These are phyloP conservation scores for Chironomus tepperi DNA, from an alignment of 1,140 invertebrate genomes.

Conservation along the genomic window DNA sequence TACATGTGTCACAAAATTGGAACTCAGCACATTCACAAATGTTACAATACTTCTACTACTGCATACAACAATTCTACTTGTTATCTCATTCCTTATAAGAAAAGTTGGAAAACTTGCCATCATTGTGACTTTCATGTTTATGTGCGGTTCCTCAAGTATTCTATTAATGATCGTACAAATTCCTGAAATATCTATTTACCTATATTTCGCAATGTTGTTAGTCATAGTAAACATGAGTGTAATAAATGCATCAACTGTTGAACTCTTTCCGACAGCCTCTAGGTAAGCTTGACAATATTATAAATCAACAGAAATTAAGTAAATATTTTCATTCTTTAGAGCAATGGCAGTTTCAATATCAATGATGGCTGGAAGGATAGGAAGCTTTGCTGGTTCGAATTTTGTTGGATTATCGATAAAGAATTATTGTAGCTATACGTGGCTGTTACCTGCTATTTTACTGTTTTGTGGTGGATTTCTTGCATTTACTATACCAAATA, in stretches of 20 bases:
- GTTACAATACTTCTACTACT: not conserved
- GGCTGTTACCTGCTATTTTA: not conserved
- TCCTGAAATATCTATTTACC: conserved; percentile 28
- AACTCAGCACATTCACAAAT: not conserved
- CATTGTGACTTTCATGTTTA: not conserved
- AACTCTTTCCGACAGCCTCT: conserved; percentile 34
- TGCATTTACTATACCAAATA: conserved; percentile 4
- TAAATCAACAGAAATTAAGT: no score
- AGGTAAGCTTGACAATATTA: not conserved
- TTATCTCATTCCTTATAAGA: not conserved
- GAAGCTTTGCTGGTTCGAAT: not conserved
- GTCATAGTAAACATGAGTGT: conserved; percentile 31
- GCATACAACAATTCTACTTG: not conserved
- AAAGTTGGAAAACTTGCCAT: not conserved
- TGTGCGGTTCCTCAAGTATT: conserved; percentile 26
- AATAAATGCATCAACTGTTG: conserved; percentile 32
- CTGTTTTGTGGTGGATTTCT: not conserved
- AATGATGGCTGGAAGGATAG: not conserved
- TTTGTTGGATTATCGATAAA: not conserved
- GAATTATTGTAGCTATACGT: not conserved
- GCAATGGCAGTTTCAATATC: not conserved
- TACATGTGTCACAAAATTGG: not conserved
- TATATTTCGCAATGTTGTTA: conserved; percentile 27
- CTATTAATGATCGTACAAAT: conserved; percentile 24
- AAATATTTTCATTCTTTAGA: no score